phyloP scores from a whole-genome alignment of 2,888 invertebrate genomes.

The Dicyrtoma fusca region DNA sequence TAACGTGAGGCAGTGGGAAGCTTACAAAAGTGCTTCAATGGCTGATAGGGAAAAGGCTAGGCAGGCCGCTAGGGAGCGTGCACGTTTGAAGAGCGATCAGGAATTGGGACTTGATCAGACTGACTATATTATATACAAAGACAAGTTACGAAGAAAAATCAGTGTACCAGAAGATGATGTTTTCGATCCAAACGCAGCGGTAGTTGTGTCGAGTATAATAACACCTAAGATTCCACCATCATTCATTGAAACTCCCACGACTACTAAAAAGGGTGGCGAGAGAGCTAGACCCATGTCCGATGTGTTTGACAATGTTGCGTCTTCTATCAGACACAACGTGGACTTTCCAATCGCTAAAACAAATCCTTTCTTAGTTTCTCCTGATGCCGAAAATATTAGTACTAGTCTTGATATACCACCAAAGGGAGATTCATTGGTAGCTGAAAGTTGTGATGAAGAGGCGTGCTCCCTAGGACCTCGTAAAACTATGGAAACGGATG shows the following conservation, averaged over 20 bases:
- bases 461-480: background rate
- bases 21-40: conserved; percentile 56
- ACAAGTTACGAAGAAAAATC: conserved; percentile 57
- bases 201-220: conserved; percentile 8
- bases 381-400: background rate
- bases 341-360: conserved; percentile 46
- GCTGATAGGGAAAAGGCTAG: conserved; percentile 64
- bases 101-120: conserved; percentile 65
- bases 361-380: conserved; percentile 47
- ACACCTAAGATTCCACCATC: no score
- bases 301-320: conserved; percentile 32
- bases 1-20: conserved; percentile 44
- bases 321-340: conserved; percentile 43
- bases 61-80: conserved; percentile 68
- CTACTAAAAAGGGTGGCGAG: background rate
- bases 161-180: conserved; percentile 66
- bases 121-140: conserved; percentile 55
- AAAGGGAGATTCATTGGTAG: background rate
- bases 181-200: conserved; percentile 28
- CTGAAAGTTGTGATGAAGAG: no score
- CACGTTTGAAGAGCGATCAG: conserved; percentile 72
- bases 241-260: background rate
- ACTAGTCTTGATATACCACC: background rate
- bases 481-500: conserved; percentile 32
- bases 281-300: conserved; percentile 4